Conservation (phyloP, 2,113 vertebrate genomes). For the Hydrochoerus hydrochaeris region DNA sequence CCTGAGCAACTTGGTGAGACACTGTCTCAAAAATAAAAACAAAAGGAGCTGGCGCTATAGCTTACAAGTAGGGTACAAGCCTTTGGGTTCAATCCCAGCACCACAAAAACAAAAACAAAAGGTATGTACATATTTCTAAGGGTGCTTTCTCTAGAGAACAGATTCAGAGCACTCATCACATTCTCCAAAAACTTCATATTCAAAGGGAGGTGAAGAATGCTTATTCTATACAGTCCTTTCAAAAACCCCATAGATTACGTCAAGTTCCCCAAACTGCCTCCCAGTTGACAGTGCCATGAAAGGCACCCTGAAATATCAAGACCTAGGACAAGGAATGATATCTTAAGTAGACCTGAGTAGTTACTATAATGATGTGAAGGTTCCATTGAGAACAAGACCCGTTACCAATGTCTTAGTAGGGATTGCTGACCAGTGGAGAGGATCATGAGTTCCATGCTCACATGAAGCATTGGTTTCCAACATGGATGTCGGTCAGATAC, state of each 20-base stretch:
- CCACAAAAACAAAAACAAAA: background rate
- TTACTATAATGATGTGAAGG: background rate
- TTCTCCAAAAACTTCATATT: background rate
- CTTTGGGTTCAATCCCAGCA: background rate
- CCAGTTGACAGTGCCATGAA: background rate
- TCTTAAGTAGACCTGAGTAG: background rate
- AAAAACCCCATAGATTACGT: background rate
- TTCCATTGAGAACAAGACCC: background rate
- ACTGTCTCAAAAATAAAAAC: background rate
- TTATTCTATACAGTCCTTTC: slow-evolving; percentile 13
- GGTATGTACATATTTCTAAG: background rate
- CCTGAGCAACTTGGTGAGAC: background rate
- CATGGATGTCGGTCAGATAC: background rate
- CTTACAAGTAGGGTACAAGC: background rate
- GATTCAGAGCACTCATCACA: background rate
- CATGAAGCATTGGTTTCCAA: background rate
- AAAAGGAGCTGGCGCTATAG: background rate
- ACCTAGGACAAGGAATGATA: background rate
- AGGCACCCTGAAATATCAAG: background rate
- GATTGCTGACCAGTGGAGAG: background rate
- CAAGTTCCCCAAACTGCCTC: background rate
- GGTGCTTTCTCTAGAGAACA: slow-evolving; percentile 13
- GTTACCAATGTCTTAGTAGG: background rate
- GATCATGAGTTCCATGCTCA: background rate
- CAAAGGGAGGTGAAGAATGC: background rate